phyloP scores from a whole-genome alignment of 2,113 vertebrate species.

The Corythornis vintsioides region DNA sequence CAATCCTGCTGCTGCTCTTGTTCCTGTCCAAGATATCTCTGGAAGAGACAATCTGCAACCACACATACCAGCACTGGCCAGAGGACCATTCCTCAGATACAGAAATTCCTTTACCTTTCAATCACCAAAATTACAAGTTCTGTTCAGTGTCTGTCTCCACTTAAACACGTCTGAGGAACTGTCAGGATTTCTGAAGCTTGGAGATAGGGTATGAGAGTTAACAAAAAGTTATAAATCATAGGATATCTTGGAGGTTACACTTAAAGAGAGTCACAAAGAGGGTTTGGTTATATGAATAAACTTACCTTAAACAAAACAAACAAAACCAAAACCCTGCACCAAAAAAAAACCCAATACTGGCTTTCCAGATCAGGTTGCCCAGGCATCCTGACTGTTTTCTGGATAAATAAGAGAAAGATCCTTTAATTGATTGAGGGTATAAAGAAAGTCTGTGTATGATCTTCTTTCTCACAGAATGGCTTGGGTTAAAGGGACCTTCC shows the following conservation, averaged over 20 bases:
- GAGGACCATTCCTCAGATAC: neutral
- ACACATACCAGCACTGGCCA: neutral
- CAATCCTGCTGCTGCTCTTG: neutral
- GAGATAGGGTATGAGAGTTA: neutral
- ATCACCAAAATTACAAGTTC: neutral
- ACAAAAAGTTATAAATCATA: neutral
- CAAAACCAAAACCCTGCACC: neutral
- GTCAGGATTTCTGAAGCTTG: neutral
- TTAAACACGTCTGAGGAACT: neutral
- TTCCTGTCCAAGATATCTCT: neutral
- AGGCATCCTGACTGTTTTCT: neutral
- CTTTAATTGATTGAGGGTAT: neutral
- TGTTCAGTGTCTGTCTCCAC: neutral
- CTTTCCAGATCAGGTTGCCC: neutral
- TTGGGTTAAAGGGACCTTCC: neutral
- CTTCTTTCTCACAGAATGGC: neutral
- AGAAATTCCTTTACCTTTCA: neutral
- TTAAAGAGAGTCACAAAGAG: neutral
- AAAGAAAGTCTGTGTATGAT: neutral
- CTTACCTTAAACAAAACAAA: neutral
- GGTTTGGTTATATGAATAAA: neutral
- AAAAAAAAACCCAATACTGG: neutral
- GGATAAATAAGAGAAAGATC: neutral
- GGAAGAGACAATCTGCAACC: neutral
- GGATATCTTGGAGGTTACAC: neutral